phyloP scores from a whole-genome alignment of 30 jellyfish, hydroid and myxozoan genomes.

The Hydra vulgaris region DNA sequence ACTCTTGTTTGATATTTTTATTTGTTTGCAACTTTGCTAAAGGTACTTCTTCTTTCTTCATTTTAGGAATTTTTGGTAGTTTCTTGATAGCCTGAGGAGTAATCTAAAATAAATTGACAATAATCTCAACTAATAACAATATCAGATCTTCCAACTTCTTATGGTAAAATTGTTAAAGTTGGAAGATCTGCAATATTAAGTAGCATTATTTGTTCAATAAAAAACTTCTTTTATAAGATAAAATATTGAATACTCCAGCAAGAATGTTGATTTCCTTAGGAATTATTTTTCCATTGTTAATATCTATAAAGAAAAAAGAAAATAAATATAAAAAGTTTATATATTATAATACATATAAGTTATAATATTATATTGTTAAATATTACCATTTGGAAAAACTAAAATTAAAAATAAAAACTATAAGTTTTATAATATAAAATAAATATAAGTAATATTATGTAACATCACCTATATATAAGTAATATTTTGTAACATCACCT shows the following conservation, averaged over 20 bases:
- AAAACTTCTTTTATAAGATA: background rate
- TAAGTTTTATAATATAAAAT: too few species aligned
- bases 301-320: background rate
- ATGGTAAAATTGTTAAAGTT: background rate
- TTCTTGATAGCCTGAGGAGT: background rate
- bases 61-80: conserved; percentile 37
- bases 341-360: too few species aligned
- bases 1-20: conserved; percentile 19
- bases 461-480: too few species aligned
- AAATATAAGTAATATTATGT: too few species aligned
- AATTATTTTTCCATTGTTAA: background rate
- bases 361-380: too few species aligned
- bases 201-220: background rate
- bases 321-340: too few species aligned
- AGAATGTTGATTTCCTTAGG: conserved; percentile 2
- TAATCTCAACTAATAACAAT: background rate
- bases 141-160: background rate
- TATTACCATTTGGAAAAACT: too few species aligned
- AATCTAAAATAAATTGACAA: background rate
- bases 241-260: background rate
- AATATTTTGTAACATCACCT: too few species aligned
- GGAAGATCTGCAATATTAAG: background rate
- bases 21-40: background rate
- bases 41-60: conserved; percentile 1
- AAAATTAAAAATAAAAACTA: too few species aligned